These are phyloP conservation scores for Sarcophaga bullata DNA, from an alignment of 1,140 invertebrate genomes.

Conservation along the genomic window DNA sequence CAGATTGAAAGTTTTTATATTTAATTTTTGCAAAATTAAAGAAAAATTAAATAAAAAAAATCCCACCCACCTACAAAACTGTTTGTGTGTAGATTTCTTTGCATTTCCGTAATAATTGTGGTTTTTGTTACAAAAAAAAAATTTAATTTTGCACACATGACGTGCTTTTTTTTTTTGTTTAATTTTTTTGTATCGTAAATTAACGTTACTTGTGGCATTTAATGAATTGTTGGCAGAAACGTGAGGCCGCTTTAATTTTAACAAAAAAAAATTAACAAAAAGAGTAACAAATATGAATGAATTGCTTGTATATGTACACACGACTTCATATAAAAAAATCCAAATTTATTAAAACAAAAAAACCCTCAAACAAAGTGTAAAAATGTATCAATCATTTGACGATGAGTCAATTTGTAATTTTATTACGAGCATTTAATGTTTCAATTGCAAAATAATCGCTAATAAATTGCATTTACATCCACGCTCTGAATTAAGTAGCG, in stretches of 20 bases:
- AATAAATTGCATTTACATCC: background rate
- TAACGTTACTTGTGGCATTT: slow-evolving; percentile 24
- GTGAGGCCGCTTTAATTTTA: background rate
- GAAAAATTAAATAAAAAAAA: background rate
- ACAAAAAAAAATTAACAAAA: too few species aligned
- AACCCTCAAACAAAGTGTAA: too few species aligned
- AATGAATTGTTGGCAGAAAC: slow-evolving; percentile 4
- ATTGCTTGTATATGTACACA: background rate
- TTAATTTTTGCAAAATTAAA: background rate
- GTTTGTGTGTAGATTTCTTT: slow-evolving; percentile 8
- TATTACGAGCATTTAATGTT: background rate
- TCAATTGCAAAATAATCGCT: background rate
- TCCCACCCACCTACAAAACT: slow-evolving; percentile 25
- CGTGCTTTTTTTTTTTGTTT: background rate
- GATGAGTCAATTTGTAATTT: background rate
- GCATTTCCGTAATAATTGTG: slow-evolving; percentile 32
- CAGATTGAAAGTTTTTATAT: slow-evolving; percentile 5
- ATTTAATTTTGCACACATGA: too few species aligned
- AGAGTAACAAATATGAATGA: slow-evolving; percentile 20
- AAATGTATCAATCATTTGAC: slow-evolving; percentile 3
- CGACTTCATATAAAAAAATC: background rate
- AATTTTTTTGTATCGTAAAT: slow-evolving; percentile 7
- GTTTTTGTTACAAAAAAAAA: background rate
- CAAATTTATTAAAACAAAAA: background rate
- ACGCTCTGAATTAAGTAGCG: background rate